Base-by-base conservation (phyloP, 2,113 vertebrate species). In the Elanoides forficatus region DNA sequence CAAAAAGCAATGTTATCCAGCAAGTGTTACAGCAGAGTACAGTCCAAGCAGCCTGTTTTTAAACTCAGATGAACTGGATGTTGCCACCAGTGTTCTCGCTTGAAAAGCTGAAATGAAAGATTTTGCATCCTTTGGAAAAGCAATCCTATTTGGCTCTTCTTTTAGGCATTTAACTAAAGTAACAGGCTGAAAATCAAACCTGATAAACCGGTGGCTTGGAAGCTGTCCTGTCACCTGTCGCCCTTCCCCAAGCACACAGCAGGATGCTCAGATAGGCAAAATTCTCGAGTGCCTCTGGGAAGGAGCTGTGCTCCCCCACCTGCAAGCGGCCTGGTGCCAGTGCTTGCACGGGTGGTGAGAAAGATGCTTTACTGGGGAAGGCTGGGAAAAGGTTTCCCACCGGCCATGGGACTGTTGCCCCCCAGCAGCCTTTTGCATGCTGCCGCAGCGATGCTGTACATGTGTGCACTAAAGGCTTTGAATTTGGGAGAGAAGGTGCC, bases 1-100 rank as follows among this genome's bases (percentile, higher is more conserved):
- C 52, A 13, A 59, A 59, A 26, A 40, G 23, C 1, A 4, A 13
- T 0, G 0, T 48, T 20, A 8, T 34, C 45, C 14, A 22, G 52
- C 20, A 19, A 10, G 9, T 0, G 34, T 30, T 42, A 9, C 27
- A 30, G 36, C 21, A 27, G 26, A 13, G 60, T 4, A 4, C 0
- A 4, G 56, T 40, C 36, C 1, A 0, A 65, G 50, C 27, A 53
- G 56, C 80, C 58, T 66, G 56, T 1, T 48, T 63, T 76, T 62
- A 67, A 58, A 22, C 53, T 62, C 32, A 18, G 66, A 27, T 63
- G 75, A 34, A 21, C 43, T 29, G 66, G 52, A 15, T 36, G 32
- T 30, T 88, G 42, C 52, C 6, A 3, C 22, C 34, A 32, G 29
- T 8, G 13, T 20, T 91, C 48, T 34, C 7, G 0, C 52, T 36